A percentile compares a stretch with the other conserved stretches of the same genome.
phyloP scores from a whole-genome alignment of 37 sponge, comb jelly and placozoan genomes.

The Aplysina aerophoba region DNA sequence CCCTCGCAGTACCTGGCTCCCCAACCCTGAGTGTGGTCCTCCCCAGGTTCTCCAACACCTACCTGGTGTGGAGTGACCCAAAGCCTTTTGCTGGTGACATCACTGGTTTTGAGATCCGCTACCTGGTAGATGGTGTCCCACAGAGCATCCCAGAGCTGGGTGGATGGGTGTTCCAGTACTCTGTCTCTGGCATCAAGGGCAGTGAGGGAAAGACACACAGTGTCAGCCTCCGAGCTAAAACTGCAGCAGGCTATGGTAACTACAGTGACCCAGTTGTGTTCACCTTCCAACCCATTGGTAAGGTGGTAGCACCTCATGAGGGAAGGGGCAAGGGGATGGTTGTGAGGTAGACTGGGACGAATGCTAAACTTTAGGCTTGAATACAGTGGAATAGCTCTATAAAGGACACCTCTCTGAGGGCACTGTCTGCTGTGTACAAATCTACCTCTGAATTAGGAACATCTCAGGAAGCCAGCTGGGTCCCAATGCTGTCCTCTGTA shows the following conservation, averaged over 20 bases:
- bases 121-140: not conserved
- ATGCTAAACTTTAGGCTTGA: too few species aligned
- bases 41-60: not conserved
- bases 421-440: too few species aligned
- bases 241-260: not conserved
- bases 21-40: not conserved
- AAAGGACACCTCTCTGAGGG: too few species aligned
- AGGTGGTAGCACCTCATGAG: not conserved
- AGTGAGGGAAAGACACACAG: not conserved
- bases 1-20: not conserved
- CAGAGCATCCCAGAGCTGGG: not conserved
- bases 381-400: too few species aligned
- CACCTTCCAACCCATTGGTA: not conserved
- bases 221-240: not conserved
- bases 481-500: too few species aligned
- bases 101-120: conserved; percentile 2
- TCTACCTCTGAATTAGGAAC: too few species aligned
- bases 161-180: not conserved
- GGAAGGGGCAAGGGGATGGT: too few species aligned
- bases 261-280: conserved; percentile 5
- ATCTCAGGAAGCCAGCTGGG: too few species aligned
- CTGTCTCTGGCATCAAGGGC: not conserved
- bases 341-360: too few species aligned
- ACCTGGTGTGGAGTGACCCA: not conserved
- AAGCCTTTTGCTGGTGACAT: conserved; percentile 7